Percentiles rank a stretch among this genome's conserved stretches.
Conservation (phyloP, 2,797 vertebrate species). For the Poecilia velifera region DNA sequence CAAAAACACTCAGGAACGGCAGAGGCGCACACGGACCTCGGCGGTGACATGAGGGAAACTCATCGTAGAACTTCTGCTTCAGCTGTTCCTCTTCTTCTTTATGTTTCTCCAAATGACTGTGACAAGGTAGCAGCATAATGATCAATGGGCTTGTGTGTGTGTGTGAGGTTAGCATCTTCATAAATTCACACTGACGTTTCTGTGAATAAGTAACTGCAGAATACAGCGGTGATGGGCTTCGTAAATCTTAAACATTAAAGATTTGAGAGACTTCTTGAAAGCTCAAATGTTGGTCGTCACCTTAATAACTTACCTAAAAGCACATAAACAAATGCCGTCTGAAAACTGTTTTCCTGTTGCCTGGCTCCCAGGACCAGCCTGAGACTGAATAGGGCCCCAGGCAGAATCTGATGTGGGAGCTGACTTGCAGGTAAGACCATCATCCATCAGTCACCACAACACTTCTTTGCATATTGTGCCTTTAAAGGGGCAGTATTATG, state of each 20-base stretch:
- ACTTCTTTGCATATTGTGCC: not conserved
- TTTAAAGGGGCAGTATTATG: not conserved
- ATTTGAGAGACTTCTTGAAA: conserved; percentile 28
- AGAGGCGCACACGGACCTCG: conserved; percentile 28
- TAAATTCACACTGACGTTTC: conserved; percentile 53
- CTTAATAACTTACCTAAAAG: conserved; percentile 6
- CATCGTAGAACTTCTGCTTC: conserved; percentile 63
- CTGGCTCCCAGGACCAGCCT: not conserved
- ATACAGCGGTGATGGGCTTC: conserved; percentile 53
- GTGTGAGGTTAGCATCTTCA: conserved; percentile 44
- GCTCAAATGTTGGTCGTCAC: conserved; percentile 3
- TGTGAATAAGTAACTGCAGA: conserved; percentile 49
- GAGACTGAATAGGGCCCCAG: no score
- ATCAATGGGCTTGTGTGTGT: conserved; percentile 43
- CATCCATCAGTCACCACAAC: not conserved
- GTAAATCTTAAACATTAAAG: conserved; percentile 47
- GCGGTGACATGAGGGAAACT: conserved; percentile 70
- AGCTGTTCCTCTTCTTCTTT: conserved; percentile 65
- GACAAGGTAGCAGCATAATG: conserved; percentile 64
- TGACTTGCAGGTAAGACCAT: not conserved
- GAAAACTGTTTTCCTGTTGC: not conserved
- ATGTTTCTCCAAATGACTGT: conserved; percentile 80
- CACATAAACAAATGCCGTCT: not conserved
- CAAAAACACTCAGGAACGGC: conserved; percentile 33
- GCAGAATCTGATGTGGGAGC: not conserved